phyloP scores from a whole-genome alignment of 2,888 invertebrate genomes.

The Archips xylosteana region DNA sequence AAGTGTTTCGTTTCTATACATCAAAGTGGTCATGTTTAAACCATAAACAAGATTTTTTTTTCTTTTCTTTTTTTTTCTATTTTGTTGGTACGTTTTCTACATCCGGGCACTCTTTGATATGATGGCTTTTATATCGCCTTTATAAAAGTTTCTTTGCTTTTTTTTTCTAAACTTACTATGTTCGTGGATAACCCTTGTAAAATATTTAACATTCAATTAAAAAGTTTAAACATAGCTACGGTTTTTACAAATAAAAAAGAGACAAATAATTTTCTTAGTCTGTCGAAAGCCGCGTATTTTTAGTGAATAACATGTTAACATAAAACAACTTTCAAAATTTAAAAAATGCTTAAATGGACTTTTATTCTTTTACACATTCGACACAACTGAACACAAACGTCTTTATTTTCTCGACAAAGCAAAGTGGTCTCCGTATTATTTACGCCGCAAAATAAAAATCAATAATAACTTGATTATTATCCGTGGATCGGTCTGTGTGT shows the following conservation, averaged over 20 bases:
- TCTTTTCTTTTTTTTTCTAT: constrained; percentile 27
- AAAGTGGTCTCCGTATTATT: constrained; percentile 33
- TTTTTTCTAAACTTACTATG: neutral
- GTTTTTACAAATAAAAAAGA: too few relatives aligned
- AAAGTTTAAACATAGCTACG: too few relatives aligned
- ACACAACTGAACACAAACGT: constrained; percentile 15
- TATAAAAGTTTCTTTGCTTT: neutral
- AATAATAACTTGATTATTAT: constrained; percentile 37
- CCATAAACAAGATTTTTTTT: constrained; percentile 36
- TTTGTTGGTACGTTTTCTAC: constrained; percentile 30
- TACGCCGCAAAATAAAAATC: constrained; percentile 23
- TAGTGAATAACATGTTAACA: too few relatives aligned
- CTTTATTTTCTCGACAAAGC: constrained; percentile 27
- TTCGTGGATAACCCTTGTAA: too few relatives aligned
- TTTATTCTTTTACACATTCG: constrained; percentile 2
- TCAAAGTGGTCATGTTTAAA: constrained; percentile 42
- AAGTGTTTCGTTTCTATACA: neutral
- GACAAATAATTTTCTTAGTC: too few relatives aligned
- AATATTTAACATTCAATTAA: too few relatives aligned
- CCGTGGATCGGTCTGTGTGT: constrained; percentile 26
- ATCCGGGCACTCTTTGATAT: constrained; percentile 28
- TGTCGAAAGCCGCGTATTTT: too few relatives aligned
- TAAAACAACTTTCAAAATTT: too few relatives aligned
- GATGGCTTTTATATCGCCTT: constrained; percentile 12
- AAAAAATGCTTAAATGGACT: too few relatives aligned